phyloP scores from a whole-genome alignment of 2,113 vertebrate genomes.

The Cynopterus brachyotis region DNA sequence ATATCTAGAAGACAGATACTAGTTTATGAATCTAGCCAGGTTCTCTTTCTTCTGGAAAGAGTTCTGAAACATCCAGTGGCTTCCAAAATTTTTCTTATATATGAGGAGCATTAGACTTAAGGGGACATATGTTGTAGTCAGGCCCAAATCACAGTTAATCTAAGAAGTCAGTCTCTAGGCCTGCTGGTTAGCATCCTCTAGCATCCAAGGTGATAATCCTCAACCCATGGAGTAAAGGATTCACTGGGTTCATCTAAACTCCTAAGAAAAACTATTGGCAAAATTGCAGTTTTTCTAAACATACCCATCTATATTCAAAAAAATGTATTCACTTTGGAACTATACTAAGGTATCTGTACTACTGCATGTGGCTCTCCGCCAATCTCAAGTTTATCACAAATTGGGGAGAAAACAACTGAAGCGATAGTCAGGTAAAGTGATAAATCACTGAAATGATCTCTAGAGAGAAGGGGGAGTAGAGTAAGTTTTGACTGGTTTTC shows the following conservation, averaged over 20 bases:
- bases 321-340: background rate
- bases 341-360: background rate
- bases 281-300: background rate
- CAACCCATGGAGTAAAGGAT: background rate
- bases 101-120: background rate
- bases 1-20: background rate
- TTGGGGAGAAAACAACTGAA: background rate
- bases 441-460: background rate
- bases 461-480: background rate
- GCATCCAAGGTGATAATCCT: background rate
- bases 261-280: background rate
- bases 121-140: background rate
- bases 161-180: background rate
- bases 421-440: background rate
- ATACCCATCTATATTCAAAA: background rate
- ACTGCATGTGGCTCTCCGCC: background rate
- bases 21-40: background rate
- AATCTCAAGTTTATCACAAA: background rate
- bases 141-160: background rate
- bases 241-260: background rate
- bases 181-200: background rate
- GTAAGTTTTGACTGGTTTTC: background rate
- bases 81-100: background rate
- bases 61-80: background rate
- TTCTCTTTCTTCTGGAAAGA: background rate